phyloP scores from a whole-genome alignment of 2,113 vertebrate genomes.

The Pangasianodon gigas region DNA sequence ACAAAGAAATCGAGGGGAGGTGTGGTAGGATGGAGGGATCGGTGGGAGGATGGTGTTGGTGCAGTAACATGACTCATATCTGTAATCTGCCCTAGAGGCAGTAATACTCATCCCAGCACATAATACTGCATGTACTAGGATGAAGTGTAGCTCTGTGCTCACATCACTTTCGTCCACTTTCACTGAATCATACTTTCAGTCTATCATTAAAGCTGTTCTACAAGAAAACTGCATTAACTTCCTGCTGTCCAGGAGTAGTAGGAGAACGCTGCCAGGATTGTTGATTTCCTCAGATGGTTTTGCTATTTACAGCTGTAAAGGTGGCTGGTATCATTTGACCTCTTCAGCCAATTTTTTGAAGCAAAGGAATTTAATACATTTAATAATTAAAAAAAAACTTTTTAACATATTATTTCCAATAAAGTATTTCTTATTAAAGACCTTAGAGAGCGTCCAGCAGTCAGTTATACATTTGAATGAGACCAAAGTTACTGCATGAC shows the following conservation, averaged over 20 bases:
- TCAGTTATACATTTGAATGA: neutral
- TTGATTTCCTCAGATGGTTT: neutral
- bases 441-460: neutral
- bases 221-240: slow-evolving; percentile 13
- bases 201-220: neutral
- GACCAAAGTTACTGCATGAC: neutral
- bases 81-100: slow-evolving; percentile 56
- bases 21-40: slow-evolving; percentile 13
- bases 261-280: neutral
- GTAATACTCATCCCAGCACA: slow-evolving; percentile 39
- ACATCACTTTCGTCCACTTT: neutral
- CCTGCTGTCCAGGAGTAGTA: neutral
- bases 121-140: slow-evolving; percentile 28
- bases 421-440: neutral
- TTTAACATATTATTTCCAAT: neutral
- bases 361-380: neutral
- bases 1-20: slow-evolving; percentile 40
- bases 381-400: neutral
- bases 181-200: neutral
- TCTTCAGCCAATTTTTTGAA: neutral
- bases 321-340: neutral
- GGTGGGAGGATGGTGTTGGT: slow-evolving; percentile 22
- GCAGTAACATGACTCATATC: slow-evolving; percentile 60
- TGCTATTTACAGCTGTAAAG: neutral
- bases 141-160: slow-evolving; percentile 23